phyloP scores from a whole-genome alignment of 2,888 invertebrate genomes.

The Villa cingulata region DNA sequence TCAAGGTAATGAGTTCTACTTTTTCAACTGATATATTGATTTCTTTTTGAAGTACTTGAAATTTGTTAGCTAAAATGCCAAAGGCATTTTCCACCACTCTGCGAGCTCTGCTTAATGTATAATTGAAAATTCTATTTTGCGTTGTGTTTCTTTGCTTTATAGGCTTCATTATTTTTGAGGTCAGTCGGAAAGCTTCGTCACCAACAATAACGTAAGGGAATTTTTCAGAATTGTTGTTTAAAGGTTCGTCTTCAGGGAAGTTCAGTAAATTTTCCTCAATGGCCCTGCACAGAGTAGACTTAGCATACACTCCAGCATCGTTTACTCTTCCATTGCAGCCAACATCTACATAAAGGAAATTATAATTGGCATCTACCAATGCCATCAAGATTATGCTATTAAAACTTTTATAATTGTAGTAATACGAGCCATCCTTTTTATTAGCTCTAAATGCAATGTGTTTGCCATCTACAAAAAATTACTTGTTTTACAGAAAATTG shows the following conservation, averaged over 20 bases:
- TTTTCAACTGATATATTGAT: constrained; percentile 11
- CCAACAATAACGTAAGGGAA: constrained; percentile 4
- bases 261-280: neutral
- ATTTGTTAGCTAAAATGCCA: constrained; percentile 16
- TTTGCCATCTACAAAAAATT: too few species aligned
- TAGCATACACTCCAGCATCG: neutral
- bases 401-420: constrained; percentile 6
- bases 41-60: constrained; percentile 16
- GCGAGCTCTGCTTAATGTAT: constrained; percentile 3
- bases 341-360: constrained; percentile 6
- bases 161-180: constrained; percentile 14
- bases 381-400: constrained; percentile 1
- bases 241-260: too few species aligned
- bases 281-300: neutral
- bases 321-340: constrained; percentile 1
- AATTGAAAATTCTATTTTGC: constrained; percentile 5
- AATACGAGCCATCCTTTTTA: too few species aligned
- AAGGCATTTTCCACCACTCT: constrained; percentile 7
- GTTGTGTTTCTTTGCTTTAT: neutral
- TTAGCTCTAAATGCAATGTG: too few species aligned
- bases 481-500: too few species aligned
- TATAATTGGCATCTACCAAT: constrained; percentile 3
- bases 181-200: constrained; percentile 7
- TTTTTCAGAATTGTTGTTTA: too few species aligned
- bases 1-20: constrained; percentile 2